Evolutionary conservation across 2,797 vertebrate species (phyloP).

Genomic region (Lagodon rhomboides): DNA sequence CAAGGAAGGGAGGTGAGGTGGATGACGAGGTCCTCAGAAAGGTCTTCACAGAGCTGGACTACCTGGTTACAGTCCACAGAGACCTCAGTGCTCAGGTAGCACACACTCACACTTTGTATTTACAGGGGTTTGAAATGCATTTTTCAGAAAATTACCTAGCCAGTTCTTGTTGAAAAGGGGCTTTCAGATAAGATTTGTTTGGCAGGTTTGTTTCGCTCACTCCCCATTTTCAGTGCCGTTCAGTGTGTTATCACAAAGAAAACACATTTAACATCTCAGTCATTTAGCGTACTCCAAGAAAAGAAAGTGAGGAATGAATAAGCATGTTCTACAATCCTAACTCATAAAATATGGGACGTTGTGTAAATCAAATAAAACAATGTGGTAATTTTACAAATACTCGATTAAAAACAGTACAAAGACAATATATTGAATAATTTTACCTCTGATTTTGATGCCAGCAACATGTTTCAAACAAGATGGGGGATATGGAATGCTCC

Average conservation of each 20-base stretch:
- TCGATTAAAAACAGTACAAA: no score
- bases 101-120: not conserved
- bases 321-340: not conserved
- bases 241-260: slow-evolving; percentile 7
- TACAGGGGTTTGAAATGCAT: slow-evolving; percentile 15
- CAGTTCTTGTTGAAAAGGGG: not conserved
- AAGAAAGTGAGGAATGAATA: not conserved
- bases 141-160: not conserved
- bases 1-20: slow-evolving; percentile 93
- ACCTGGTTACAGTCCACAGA: slow-evolving; percentile 83
- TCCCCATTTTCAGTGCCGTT: not conserved
- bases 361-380: not conserved
- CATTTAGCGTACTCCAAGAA: not conserved
- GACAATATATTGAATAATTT: no score
- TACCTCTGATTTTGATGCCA: no score
- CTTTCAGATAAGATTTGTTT: slow-evolving; percentile 12
- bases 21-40: slow-evolving; percentile 89
- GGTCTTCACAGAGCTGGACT: slow-evolving; percentile 93
- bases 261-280: slow-evolving; percentile 16
- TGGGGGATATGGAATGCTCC: no score
- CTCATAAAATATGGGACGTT: no score
- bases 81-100: slow-evolving; percentile 91
- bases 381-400: no score
- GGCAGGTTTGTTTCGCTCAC: slow-evolving; percentile 15
- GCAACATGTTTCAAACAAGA: no score